Conservation (phyloP, 2,797 vertebrate species). For the Enteromius treurensis region DNA sequence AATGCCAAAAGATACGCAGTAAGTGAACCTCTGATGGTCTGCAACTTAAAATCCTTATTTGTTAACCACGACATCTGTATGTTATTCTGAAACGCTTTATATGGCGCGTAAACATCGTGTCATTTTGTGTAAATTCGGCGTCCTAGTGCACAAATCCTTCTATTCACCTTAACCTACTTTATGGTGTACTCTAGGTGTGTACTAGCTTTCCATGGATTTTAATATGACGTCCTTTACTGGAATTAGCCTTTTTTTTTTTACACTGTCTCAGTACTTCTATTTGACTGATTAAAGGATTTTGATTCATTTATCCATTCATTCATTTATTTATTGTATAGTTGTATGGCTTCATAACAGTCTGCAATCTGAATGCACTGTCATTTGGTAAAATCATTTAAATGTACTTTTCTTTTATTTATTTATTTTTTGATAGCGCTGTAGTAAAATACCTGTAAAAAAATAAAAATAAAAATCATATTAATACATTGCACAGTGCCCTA, state of each 20-base stretch:
- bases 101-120: neutral
- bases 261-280: neutral
- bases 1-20: constrained; percentile 10
- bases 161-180: constrained; percentile 25
- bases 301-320: neutral
- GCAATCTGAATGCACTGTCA: neutral
- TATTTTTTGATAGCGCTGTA: neutral
- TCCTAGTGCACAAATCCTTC: constrained; percentile 1
- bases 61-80: neutral
- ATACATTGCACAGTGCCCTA: neutral
- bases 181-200: neutral
- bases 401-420: neutral
- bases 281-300: neutral
- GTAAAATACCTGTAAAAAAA: neutral
- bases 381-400: neutral
- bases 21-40: constrained; percentile 6
- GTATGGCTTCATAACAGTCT: neutral
- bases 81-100: neutral
- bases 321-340: neutral
- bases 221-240: neutral
- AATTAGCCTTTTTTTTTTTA: neutral
- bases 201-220: neutral
- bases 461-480: neutral
- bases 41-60: neutral
- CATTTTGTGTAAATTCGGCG: neutral